Base-by-base conservation (phyloP, 2,797 vertebrate genomes). In the Lepus oiostolus region DNA sequence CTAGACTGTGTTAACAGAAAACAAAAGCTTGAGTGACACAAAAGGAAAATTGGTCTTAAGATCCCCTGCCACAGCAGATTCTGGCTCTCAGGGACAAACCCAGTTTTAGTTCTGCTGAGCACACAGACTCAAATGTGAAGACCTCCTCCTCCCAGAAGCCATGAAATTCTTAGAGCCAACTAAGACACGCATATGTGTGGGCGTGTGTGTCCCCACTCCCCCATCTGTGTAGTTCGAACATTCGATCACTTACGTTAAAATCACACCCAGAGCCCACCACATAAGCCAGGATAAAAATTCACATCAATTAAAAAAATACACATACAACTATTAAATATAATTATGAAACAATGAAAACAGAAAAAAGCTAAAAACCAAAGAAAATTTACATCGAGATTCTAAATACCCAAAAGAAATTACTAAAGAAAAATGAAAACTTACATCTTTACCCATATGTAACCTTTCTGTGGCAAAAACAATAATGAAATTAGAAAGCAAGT, bases 21-120 rank as follows among this genome's bases (percentile, higher is more conserved):
- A 68, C 60, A 79, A 82, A 87, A 47, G 79, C 24, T 79, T 95
- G 85, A 1, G 2, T 2, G 67, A 54, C 26, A 38, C 52, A 60
- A 90, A 76, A n/a, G 28, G 47, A 87, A 60, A 68, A 50, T 92
- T 75, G 67, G 72, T 90, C 62, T 74, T 3, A 13, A 71, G 2
- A 90, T 52, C 7, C 24, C 35, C 6, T 1, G 30, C 72, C 88
- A 42, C 62, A 47, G 63, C 26, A 47, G 63, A 62, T 24, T 58
- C 30, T 65, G 24, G 65, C 80, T 79, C 85, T 79, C 32, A 50
- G 90, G 94, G 76, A 94, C 62, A 9, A 65, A 88, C 65, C 85
- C 6, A 84, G 50, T 82, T 22, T 81, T 91, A 97, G 95, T 52
- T 89, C 58, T 96, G 97, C 97, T 97, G 96, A 98, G 95, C 91